These are phyloP conservation scores for Napeogenes inachia DNA, from an alignment of 2,888 invertebrate genomes.

Conservation along the genomic window DNA sequence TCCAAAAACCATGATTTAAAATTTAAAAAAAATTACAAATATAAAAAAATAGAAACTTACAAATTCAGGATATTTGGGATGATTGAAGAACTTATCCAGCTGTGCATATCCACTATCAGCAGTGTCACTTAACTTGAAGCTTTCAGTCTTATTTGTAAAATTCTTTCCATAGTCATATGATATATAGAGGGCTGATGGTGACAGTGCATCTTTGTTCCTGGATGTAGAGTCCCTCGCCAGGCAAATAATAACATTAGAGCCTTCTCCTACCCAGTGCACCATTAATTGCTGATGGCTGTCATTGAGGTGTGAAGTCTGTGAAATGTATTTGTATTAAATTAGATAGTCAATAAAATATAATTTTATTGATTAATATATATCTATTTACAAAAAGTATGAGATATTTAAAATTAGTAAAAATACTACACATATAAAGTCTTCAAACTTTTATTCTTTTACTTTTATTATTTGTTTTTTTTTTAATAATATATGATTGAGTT, in stretches of 20 bases:
- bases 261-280: conserved; percentile 95
- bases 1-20: too few species aligned
- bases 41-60: conserved; percentile 76
- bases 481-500: too few species aligned
- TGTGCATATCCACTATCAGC: conserved; percentile 79
- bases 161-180: conserved; percentile 92
- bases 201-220: conserved; percentile 71
- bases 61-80: conserved; percentile 86
- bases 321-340: conserved; percentile 10
- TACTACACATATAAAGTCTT: too few species aligned
- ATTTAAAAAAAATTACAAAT: too few species aligned
- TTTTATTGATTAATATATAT: conserved; percentile 1
- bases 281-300: conserved; percentile 93
- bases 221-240: conserved; percentile 85
- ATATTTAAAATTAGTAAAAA: too few species aligned
- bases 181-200: conserved; percentile 88
- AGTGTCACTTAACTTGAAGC: conserved; percentile 77
- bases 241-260: conserved; percentile 91
- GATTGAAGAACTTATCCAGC: conserved; percentile 90
- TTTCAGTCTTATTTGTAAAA: conserved; percentile 85
- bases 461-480: too few species aligned
- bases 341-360: background rate
- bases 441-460: too few species aligned
- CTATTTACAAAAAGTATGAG: background rate
- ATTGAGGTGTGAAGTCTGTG: conserved; percentile 86